These are phyloP conservation scores for Aplysia californica DNA, from an alignment of 1,140 invertebrate genomes.

Conservation along the genomic window DNA sequence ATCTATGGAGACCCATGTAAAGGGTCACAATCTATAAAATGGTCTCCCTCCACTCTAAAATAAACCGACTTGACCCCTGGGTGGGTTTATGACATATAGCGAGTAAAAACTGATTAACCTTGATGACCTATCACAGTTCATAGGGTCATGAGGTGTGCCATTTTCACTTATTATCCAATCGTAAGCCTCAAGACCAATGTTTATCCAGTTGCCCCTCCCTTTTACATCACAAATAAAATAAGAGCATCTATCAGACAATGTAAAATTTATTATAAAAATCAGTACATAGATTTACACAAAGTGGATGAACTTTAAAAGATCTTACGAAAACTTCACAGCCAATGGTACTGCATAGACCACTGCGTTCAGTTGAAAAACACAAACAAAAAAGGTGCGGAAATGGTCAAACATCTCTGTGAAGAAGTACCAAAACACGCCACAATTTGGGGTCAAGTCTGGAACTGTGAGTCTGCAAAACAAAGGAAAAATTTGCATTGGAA, in stretches of 20 bases:
- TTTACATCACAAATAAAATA: not conserved
- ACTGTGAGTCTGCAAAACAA: constrained; percentile 69
- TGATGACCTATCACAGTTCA: too few relatives aligned
- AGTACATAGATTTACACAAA: not conserved
- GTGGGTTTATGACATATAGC: too few relatives aligned
- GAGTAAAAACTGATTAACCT: too few relatives aligned
- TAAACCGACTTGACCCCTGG: too few relatives aligned
- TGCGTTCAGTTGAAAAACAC: constrained; percentile 96
- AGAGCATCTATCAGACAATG: not conserved
- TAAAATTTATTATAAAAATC: not conserved
- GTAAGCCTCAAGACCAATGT: not conserved
- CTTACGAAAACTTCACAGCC: constrained; percentile 80
- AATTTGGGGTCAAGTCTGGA: constrained; percentile 95
- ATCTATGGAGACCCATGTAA: too few relatives aligned
- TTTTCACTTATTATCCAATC: not conserved
- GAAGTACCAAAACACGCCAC: constrained; percentile 99
- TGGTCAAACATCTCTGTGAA: constrained; percentile 99
- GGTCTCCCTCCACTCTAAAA: too few relatives aligned
- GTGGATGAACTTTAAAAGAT: not conserved
- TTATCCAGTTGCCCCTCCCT: not conserved
- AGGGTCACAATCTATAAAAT: too few relatives aligned
- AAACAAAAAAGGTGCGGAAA: constrained; percentile 94
- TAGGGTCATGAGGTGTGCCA: not conserved
- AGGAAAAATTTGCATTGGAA: too few relatives aligned
- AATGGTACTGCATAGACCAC: constrained; percentile 92